A percentile compares a stretch with the other conserved stretches of the same genome.
These are phyloP conservation scores for Catocala nupta DNA, from an alignment of 2,888 invertebrate genomes.

Conservation along the genomic window DNA sequence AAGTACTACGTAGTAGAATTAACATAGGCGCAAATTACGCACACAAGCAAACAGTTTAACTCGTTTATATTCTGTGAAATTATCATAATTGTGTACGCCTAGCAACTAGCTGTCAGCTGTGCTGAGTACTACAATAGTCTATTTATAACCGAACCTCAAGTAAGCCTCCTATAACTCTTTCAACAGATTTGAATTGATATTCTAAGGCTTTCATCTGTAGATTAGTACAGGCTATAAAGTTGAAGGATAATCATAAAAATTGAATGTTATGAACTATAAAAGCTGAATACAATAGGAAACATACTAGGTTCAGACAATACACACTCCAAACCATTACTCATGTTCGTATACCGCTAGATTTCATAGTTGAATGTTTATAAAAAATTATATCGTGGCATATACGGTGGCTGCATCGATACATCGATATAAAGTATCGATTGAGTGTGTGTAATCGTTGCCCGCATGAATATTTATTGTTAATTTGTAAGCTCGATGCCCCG, in stretches of 20 bases:
- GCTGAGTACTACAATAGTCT: constrained; percentile 3
- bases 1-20: background rate
- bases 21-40: background rate
- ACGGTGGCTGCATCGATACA: constrained; percentile 59
- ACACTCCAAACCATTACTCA: constrained; percentile 48
- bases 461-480: constrained; percentile 85
- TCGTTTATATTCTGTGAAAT: constrained; percentile 10
- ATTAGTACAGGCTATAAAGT: constrained; percentile 25
- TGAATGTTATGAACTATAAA: constrained; percentile 26
- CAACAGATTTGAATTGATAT: constrained; percentile 18
- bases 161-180: constrained; percentile 1
- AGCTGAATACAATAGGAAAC: constrained; percentile 25
- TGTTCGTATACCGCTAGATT: constrained; percentile 34
- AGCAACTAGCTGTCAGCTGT: background rate
- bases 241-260: constrained; percentile 22
- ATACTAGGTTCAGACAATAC: constrained; percentile 31
- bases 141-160: constrained; percentile 16
- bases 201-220: constrained; percentile 29
- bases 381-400: constrained; percentile 57
- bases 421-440: constrained; percentile 51
- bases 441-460: constrained; percentile 63
- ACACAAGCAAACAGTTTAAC: constrained; percentile 6
- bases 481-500: constrained; percentile 76
- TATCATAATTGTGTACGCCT: background rate
- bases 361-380: constrained; percentile 39